Evolutionary conservation across 2,797 vertebrate genomes (phyloP), one percentile per base, ranked within the genome.

Genomic region (Ammospiza maritima): DNA sequence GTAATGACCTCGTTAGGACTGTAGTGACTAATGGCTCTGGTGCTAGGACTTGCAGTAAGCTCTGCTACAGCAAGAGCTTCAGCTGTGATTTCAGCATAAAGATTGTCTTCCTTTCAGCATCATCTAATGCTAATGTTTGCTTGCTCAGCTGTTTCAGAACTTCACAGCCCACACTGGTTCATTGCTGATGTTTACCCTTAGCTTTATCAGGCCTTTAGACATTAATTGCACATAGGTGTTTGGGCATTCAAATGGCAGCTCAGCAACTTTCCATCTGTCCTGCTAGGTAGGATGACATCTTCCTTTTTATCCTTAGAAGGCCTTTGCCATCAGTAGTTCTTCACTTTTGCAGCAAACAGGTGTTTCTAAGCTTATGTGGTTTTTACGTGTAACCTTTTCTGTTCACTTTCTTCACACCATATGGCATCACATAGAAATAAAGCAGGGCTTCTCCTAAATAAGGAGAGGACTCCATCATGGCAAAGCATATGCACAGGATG

Each of bases 301-400:
- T 97, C 50, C 65, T 80, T 83, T 64, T 79, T 89, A 76, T 95
- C 89, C 96, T 93, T 75, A 67, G 64, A 67, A 87, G 81, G 72
- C 88, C 95, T 91, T 95, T 93, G 74, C 81, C 53, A 17, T 89
- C 90, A 88, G 83, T 76, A 70, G 66, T 94, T 94, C 66, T 54
- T 90, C 76, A 84, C 62, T 26, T 90, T 86, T 88, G 5, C 13
- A 90, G 72, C 81, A 92, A 95, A 91, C 87, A 90, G 86, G 94
- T 95, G 92, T 90, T 97, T 76, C 89, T 86, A 71, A 94, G 94
- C 91, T 91, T 77, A 34, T 36, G 75, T 72, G 58, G 0, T 77
- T 93, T 76, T 74, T 54, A 72, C 75, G 73, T 94, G 87, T 97
- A 96, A 95, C 96, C 96, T 97, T 95, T 94, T 82, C 84, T 81